Evolutionary conservation across 2,797 vertebrate species (phyloP).

Genomic region (Sebastes minor): DNA sequence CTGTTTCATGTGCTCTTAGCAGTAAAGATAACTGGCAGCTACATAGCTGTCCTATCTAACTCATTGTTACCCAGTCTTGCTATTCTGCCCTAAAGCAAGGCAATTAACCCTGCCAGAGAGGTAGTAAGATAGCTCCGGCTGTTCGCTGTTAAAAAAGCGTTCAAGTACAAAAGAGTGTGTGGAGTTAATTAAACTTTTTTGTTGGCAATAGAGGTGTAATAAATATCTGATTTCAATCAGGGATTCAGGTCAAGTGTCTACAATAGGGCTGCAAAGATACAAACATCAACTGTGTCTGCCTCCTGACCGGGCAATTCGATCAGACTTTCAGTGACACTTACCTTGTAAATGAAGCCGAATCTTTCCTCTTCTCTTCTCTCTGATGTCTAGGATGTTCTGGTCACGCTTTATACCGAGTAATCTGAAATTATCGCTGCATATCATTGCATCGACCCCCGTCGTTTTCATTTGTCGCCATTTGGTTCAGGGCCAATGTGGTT

Average conservation of each 20-base stretch:
- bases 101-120: constrained; percentile 64
- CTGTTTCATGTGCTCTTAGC: constrained; percentile 48
- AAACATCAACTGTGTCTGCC: constrained; percentile 23
- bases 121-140: constrained; percentile 42
- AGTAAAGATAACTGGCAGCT: constrained; percentile 56
- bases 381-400: constrained; percentile 11
- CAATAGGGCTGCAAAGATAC: constrained; percentile 33
- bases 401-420: not conserved
- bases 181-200: constrained; percentile 65
- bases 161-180: constrained; percentile 25
- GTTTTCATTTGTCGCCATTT: constrained; percentile 8
- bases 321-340: constrained; percentile 11
- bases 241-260: constrained; percentile 56
- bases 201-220: constrained; percentile 47
- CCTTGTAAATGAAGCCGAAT: constrained; percentile 12
- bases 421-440: constrained; percentile 6
- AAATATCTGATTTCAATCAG: constrained; percentile 64
- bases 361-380: constrained; percentile 8
- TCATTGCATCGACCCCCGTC: not conserved
- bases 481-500: not conserved
- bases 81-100: constrained; percentile 55
- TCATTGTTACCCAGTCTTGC: constrained; percentile 45
- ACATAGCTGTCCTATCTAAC: constrained; percentile 36
- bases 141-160: constrained; percentile 28
- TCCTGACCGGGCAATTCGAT: constrained; percentile 20